phyloP scores from a whole-genome alignment of 2,113 vertebrate species.

The Scatophagus argus region DNA sequence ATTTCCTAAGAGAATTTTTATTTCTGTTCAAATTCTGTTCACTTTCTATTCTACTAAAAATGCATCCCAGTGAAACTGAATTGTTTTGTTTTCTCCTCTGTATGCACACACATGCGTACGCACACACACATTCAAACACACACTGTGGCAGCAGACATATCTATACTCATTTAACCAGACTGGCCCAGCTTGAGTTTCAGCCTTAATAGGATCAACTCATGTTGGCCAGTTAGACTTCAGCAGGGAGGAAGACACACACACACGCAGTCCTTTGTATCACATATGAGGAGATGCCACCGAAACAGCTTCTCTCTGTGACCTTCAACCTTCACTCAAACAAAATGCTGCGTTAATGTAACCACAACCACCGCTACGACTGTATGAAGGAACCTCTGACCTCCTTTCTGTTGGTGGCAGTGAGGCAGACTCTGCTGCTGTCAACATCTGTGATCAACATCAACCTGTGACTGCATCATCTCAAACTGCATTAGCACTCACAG shows the following conservation, averaged over 20 bases:
- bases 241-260: slow-evolving; percentile 20
- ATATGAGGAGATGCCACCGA: slow-evolving; percentile 26
- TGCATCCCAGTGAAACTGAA: slow-evolving; percentile 1
- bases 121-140: background rate
- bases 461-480: background rate
- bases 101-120: background rate
- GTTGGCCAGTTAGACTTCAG: slow-evolving; percentile 51
- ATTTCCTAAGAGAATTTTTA: too few species aligned
- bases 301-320: slow-evolving; percentile 24
- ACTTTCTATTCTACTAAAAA: slow-evolving; percentile 20
- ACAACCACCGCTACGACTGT: slow-evolving; percentile 16
- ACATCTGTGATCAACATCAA: slow-evolving; percentile 6
- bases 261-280: slow-evolving; percentile 1
- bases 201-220: slow-evolving; percentile 66
- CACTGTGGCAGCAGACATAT: slow-evolving; percentile 61
- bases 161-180: slow-evolving; percentile 71
- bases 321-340: slow-evolving; percentile 25
- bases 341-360: slow-evolving; percentile 12
- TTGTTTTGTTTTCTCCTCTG: background rate
- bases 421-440: slow-evolving; percentile 1
- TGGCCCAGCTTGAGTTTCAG: slow-evolving; percentile 62
- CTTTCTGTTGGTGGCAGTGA: background rate
- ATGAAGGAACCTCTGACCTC: slow-evolving; percentile 25
- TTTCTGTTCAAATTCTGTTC: background rate
- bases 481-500: background rate